Conservation (phyloP, 2,888 invertebrate species). For the Scaptomyza caliginosa region DNA sequence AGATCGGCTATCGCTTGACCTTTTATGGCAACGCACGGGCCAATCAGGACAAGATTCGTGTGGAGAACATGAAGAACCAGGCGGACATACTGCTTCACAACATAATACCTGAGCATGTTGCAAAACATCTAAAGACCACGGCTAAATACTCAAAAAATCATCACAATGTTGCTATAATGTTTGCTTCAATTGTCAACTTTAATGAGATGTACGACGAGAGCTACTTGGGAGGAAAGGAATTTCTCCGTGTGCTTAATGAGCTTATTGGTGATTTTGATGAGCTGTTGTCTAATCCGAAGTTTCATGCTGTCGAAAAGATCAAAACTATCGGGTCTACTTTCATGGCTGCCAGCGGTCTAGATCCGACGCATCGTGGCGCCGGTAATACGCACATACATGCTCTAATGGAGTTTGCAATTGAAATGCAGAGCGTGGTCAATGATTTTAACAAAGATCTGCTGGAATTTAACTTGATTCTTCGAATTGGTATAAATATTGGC, state of each 20-base stretch:
- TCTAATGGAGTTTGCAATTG: constrained; percentile 96
- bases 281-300: constrained; percentile 91
- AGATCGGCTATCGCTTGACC: constrained; percentile 95
- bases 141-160: constrained; percentile 98
- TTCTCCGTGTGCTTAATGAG: constrained; percentile 96
- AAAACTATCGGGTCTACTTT: constrained; percentile 98
- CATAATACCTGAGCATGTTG: constrained; percentile 97
- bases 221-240: constrained; percentile 97
- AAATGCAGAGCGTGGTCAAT: constrained; percentile 94
- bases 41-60: constrained; percentile 93
- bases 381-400: constrained; percentile 91
- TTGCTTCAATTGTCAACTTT: constrained; percentile 98
- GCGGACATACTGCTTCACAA: constrained; percentile 98
- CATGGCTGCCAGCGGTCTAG: constrained; percentile 98
- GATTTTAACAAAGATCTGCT: constrained; percentile 95
- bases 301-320: constrained; percentile 96
- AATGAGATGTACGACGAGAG: constrained; percentile 99
- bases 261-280: constrained; percentile 98
- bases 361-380: constrained; percentile 90
- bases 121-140: constrained; percentile 95
- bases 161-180: constrained; percentile 95
- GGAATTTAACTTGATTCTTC: constrained; percentile 93
- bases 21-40: constrained; percentile 97
- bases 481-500: constrained; percentile 96
- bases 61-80: constrained; percentile 96